These are phyloP conservation scores for Tiliqua scincoides DNA, from an alignment of 2,113 vertebrate species.

Conservation along the genomic window DNA sequence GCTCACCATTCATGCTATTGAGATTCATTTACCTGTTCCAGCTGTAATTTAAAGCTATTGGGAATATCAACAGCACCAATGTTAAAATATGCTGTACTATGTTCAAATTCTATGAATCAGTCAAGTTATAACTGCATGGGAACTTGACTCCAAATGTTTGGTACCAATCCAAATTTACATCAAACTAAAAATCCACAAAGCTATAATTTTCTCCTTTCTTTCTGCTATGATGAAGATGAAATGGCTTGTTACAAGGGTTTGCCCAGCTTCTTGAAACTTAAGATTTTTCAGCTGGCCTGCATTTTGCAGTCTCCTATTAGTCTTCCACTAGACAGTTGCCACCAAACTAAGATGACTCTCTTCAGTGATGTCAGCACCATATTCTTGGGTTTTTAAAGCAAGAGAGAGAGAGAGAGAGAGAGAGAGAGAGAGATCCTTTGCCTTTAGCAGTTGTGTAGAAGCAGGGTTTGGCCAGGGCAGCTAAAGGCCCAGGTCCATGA, in stretches of 20 bases:
- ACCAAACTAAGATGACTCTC: neutral
- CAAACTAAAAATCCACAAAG: neutral
- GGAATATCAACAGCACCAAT: neutral
- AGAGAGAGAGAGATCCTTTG: neutral
- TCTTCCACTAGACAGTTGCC: conserved; percentile 47
- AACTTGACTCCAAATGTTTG: neutral
- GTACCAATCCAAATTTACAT: conserved; percentile 17
- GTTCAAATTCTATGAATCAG: neutral
- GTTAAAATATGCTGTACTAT: neutral
- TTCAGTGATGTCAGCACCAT: too few relatives aligned
- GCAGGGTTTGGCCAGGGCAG: too few relatives aligned
- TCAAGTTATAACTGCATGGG: neutral
- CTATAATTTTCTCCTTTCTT: conserved; percentile 45
- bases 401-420: neutral
- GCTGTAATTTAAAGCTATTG: neutral
- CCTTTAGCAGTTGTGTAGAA: neutral
- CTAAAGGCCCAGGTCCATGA: too few relatives aligned
- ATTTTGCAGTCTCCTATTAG: conserved; percentile 54
- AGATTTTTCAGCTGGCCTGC: conserved; percentile 48
- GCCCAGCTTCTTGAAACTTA: conserved; percentile 34
- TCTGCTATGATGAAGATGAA: conserved; percentile 42
- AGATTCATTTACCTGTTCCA: neutral
- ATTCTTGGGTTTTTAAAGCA: neutral
- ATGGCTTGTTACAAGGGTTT: conserved; percentile 43
- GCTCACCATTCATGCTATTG: neutral